Evolutionary conservation across 2,113 vertebrate species (phyloP), one percentile per base, ranked within the genome.

Genomic region (Clinocottus analis): DNA sequence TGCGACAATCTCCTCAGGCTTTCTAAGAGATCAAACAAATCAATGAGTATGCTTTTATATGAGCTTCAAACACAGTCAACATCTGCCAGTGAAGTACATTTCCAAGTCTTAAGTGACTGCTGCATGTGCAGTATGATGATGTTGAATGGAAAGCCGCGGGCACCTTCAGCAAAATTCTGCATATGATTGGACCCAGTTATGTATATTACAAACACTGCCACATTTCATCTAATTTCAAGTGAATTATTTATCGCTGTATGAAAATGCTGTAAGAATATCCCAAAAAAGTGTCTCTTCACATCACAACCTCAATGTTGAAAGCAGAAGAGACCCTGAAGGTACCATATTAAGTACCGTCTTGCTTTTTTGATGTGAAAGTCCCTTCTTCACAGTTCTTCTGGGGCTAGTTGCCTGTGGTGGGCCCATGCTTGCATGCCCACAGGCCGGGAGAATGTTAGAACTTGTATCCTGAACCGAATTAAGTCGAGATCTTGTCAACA

Each of bases 101-200:
- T 79, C 45, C n/a, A 75, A 72, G 39, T 68, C 13, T 49, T 56
- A 37, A 76, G 58, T 69, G 56, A 65, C 45, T 72, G 37, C 12
- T 68, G 51, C 65, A 64, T 65, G 76, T 74, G 69, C 39, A 47
- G 13, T 13, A 41, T 58, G 55, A 83, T 73, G 72, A 84, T 47
- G 41, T 78, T 84, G 81, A 82, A 83, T 86, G 62, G 85, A 83
- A 51, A 13, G 80, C 90, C 86, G 11, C 21, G 16, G 87, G 85
- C 87, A 69, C 17, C 77, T 62, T 62, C 69, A n/a, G 83, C 68
- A 76, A 78, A 76, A 82, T 65, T 83, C 76, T 35, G 79, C 78
- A 84, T 83, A 82, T 49, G 47, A 88, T 91, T 82, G 91, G 72
- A 88, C 27, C 47, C 10, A 75, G 79, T 88, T 87, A 78, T 89